A percentile compares a stretch with the other conserved stretches of the same genome.
These are phyloP conservation scores for Procavia capensis DNA, from an alignment of 2,113 vertebrate species.

Conservation along the genomic window DNA sequence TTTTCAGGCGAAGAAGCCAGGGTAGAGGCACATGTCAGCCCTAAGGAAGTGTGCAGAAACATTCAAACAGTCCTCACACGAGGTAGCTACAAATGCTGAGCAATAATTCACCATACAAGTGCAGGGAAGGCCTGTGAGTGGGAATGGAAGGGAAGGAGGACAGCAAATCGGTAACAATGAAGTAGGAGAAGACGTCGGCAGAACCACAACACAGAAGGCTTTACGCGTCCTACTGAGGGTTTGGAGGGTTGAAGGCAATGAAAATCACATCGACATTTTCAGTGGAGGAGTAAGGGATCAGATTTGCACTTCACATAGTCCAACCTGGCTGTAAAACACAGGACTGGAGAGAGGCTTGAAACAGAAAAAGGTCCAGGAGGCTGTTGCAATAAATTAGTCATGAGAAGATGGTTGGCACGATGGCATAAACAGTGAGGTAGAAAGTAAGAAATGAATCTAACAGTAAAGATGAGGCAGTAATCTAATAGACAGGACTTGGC, in stretches of 20 bases:
- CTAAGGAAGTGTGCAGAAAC: background rate
- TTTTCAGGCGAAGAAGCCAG: background rate
- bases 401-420: background rate
- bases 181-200: background rate
- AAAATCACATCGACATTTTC: background rate
- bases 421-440: background rate
- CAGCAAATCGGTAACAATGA: background rate
- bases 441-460: background rate
- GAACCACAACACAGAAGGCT: background rate
- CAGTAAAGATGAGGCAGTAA: background rate
- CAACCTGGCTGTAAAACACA: background rate
- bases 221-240: background rate
- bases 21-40: background rate
- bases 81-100: background rate
- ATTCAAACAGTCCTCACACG: background rate
- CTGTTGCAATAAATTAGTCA: background rate
- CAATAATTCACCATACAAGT: background rate
- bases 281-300: background rate
- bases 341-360: background rate
- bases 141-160: background rate
- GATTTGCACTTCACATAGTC: background rate
- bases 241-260: background rate
- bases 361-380: background rate
- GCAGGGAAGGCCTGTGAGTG: background rate
- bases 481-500: background rate